Evolutionary conservation across 2,888 invertebrate species (phyloP).

Genomic region (Spialia ferax): DNA sequence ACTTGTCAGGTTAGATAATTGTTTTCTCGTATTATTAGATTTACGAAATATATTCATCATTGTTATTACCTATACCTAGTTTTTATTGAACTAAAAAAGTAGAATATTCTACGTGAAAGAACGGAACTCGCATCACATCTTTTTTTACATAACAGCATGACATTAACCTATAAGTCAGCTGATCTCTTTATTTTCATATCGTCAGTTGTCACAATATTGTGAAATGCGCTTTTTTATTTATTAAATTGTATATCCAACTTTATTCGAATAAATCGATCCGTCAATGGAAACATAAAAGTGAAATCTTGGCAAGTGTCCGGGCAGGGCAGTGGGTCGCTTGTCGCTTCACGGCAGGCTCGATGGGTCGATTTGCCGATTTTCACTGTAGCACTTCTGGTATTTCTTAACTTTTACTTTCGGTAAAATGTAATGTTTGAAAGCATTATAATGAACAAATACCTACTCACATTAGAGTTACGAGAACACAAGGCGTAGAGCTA

Average conservation of each 20-base stretch:
- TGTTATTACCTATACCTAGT: not conserved
- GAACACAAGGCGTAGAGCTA: too few relatives aligned
- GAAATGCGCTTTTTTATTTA: conserved; percentile 17
- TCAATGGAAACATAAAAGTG: conserved; percentile 74
- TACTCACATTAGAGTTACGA: too few relatives aligned
- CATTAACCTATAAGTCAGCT: conserved; percentile 68
- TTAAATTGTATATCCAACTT: not conserved
- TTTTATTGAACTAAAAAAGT: not conserved
- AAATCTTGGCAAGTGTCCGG: conserved; percentile 70
- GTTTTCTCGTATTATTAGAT: conserved; percentile 23
- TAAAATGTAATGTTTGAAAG: conserved; percentile 17
- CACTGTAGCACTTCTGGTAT: conserved; percentile 55
- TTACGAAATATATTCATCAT: too few relatives aligned
- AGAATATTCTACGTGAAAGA: not conserved
- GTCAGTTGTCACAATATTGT: conserved; percentile 13
- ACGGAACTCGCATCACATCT: conserved; percentile 39
- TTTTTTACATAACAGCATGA: conserved; percentile 71
- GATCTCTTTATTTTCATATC: conserved; percentile 58
- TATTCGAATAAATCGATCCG: conserved; percentile 44
- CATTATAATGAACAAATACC: too few relatives aligned
- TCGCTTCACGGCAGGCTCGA: conserved; percentile 75
- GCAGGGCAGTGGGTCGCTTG: conserved; percentile 78
- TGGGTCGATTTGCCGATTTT: conserved; percentile 75
- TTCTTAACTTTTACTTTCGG: conserved; percentile 78
- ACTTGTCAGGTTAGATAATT: conserved; percentile 78